Conservation (phyloP, 2,797 vertebrate genomes). For the Notoglanidium macrostoma region DNA sequence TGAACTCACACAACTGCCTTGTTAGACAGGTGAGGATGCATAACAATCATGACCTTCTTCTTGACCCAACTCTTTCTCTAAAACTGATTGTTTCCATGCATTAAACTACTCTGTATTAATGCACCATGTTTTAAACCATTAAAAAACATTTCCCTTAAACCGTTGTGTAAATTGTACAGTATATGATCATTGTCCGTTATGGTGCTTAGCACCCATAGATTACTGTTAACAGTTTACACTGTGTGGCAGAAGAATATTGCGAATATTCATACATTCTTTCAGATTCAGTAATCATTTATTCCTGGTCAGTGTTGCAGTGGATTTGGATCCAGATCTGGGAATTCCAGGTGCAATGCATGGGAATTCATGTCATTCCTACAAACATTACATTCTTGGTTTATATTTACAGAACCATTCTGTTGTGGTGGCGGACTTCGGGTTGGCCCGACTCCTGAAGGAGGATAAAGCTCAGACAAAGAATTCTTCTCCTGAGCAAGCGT, state of each 20-base stretch:
- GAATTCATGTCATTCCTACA: not conserved
- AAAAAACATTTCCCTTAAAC: not conserved
- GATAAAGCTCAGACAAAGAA: constrained; percentile 75
- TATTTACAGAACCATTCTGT: constrained; percentile 85
- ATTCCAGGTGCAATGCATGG: not conserved
- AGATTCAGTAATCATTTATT: not conserved
- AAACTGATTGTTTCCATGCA: not conserved
- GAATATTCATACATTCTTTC: not conserved
- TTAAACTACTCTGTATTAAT: not conserved
- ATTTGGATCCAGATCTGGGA: not conserved
- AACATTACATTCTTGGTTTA: not conserved
- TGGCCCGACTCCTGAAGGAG: constrained; percentile 86
- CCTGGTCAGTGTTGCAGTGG: not conserved
- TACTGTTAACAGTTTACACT: not conserved
- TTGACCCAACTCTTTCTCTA: not conserved
- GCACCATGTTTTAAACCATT: not conserved
- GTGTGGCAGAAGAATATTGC: not conserved
- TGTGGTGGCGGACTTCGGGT: constrained; percentile 95
- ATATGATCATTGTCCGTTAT: not conserved
- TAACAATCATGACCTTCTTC: not conserved
- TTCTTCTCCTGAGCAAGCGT: constrained; percentile 68
- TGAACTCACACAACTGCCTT: constrained; percentile 97
- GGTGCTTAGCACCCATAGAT: not conserved
- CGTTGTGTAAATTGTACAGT: not conserved
- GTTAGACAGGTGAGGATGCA: constrained; percentile 86